Evolutionary conservation across 2,113 vertebrate species (phyloP).

Genomic region (Peromyscus maniculatus): DNA sequence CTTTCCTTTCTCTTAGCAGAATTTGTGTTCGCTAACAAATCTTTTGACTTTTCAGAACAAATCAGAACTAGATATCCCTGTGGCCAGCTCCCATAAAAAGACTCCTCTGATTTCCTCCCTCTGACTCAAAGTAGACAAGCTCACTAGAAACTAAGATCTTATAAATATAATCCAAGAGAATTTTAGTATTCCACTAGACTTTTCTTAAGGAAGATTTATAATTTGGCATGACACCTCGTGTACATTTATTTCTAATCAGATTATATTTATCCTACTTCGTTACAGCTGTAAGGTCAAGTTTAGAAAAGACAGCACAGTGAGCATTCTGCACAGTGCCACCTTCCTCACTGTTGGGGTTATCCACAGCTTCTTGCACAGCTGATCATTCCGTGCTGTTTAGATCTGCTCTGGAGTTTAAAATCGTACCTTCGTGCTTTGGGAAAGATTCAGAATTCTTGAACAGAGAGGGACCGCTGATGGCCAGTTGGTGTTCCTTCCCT

Average conservation of each 20-base stretch:
- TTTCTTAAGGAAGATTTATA: background rate
- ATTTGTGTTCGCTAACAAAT: constrained; percentile 55
- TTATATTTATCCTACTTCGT: background rate
- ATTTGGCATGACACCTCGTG: background rate
- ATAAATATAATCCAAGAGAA: background rate
- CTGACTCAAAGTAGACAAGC: constrained; percentile 15
- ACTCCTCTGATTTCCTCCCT: background rate
- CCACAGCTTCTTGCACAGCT: background rate
- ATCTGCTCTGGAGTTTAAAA: background rate
- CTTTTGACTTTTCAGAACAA: constrained; percentile 2
- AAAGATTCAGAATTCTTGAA: background rate
- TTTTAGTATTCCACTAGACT: background rate
- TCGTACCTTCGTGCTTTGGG: background rate
- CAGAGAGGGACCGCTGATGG: background rate
- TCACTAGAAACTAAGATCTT: background rate
- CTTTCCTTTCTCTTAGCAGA: background rate
- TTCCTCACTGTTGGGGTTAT: background rate
- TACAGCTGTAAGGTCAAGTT: background rate
- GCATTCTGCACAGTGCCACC: background rate
- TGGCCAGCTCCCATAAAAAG: background rate
- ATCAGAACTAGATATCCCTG: constrained; percentile 28
- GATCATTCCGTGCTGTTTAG: background rate
- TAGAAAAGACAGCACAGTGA: background rate
- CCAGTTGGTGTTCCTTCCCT: background rate
- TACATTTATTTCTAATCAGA: constrained; percentile 23